Conservation (phyloP, 1,140 invertebrate genomes). For the Thaumatotibia leucotreta region DNA sequence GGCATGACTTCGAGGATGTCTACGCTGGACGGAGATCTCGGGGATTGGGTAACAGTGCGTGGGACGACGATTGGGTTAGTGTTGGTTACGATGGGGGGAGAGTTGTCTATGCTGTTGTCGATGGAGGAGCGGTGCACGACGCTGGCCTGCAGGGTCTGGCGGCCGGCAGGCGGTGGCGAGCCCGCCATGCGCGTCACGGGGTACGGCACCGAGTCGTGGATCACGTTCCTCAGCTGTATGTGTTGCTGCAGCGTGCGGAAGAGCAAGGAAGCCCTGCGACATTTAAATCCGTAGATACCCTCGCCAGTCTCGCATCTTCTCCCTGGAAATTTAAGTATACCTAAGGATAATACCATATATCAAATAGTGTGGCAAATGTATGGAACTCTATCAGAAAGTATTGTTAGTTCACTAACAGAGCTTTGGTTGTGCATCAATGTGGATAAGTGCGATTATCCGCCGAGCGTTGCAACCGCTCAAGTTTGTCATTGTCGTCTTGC, state of each 20-base stretch:
- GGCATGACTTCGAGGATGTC: slow-evolving; percentile 76
- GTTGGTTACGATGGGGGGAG: slow-evolving; percentile 38
- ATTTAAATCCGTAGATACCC: slow-evolving; percentile 97
- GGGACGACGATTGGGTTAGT: slow-evolving; percentile 34
- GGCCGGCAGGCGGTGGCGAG: slow-evolving; percentile 55
- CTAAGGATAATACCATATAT: neutral
- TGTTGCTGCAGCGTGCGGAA: slow-evolving; percentile 93
- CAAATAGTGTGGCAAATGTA: no score
- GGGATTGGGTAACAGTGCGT: slow-evolving; percentile 55
- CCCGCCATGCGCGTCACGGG: slow-evolving; percentile 63
- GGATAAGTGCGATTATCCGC: no score
- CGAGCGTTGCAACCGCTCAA: no score
- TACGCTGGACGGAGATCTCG: slow-evolving; percentile 74
- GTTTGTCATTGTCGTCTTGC: no score
- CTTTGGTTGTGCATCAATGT: no score
- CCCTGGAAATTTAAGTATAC: slow-evolving; percentile 61
- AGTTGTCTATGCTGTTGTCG: slow-evolving; percentile 52
- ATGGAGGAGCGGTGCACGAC: slow-evolving; percentile 64
- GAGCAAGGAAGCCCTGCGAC: slow-evolving; percentile 91
- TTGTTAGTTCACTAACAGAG: no score
- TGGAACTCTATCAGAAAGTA: no score
- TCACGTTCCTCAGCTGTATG: slow-evolving; percentile 82
- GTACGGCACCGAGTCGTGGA: slow-evolving; percentile 78
- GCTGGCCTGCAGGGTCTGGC: slow-evolving; percentile 65
- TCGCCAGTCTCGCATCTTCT: slow-evolving; percentile 92